Percentiles rank a stretch among this genome's conserved stretches.
Conservation (phyloP, 2,888 invertebrate genomes). For the Drosophila melanosoma region DNA sequence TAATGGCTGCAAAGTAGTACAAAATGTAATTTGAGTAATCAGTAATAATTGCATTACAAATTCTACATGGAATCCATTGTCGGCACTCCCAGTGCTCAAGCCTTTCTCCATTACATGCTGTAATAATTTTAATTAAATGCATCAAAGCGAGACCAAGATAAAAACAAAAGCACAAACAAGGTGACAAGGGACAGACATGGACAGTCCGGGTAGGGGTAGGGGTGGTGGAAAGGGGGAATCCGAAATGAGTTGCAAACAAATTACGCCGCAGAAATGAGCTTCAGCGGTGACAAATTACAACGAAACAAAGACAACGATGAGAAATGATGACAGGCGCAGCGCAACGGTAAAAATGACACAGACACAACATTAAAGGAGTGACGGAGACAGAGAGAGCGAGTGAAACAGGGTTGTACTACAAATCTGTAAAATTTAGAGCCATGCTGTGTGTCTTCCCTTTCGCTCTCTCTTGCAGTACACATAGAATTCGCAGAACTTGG, state of each 20-base stretch:
- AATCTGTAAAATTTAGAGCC: conserved; percentile 46
- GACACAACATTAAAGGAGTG: conserved; percentile 29
- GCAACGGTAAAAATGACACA: conserved; percentile 61
- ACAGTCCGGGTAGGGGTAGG: background rate
- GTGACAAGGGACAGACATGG: conserved; percentile 12
- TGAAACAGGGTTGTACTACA: conserved; percentile 55
- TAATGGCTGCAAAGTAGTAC: background rate
- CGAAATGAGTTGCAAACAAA: conserved; percentile 77
- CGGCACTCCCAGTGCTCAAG: conserved; percentile 40
- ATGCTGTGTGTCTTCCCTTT: conserved; percentile 58
- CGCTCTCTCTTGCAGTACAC: conserved; percentile 1
- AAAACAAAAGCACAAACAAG: conserved; percentile 48
- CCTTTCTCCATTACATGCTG: conserved; percentile 42
- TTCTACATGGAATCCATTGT: conserved; percentile 22
- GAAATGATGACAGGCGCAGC: conserved; percentile 74
- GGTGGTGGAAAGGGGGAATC: conserved; percentile 40
- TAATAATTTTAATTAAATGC: conserved; percentile 72
- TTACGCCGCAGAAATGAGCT: conserved; percentile 78
- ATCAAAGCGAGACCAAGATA: conserved; percentile 49
- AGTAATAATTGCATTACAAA: conserved; percentile 24
- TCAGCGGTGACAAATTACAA: conserved; percentile 82
- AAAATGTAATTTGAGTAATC: conserved; percentile 11
- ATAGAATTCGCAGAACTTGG: conserved; percentile 35
- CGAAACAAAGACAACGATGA: conserved; percentile 69
- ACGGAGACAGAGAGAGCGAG: conserved; percentile 10